Conservation (phyloP, 2,888 invertebrate genomes). For the Ormia ochracea region DNA sequence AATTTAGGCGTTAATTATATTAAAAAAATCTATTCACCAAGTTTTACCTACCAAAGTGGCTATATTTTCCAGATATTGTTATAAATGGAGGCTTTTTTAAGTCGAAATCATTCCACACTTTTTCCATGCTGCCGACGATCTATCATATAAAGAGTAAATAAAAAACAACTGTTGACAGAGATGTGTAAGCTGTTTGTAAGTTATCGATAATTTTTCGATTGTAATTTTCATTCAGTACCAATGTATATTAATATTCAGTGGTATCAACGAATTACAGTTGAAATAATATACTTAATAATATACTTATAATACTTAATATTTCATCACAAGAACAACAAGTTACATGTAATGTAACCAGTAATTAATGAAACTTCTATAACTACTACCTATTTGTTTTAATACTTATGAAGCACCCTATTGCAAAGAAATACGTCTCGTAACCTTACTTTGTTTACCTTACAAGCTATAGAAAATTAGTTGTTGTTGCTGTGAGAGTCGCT, state of each 20-base stretch:
- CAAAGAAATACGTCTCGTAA: background rate
- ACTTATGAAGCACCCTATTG: background rate
- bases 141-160: constrained; percentile 5
- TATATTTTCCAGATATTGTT: constrained; percentile 66
- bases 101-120: constrained; percentile 72
- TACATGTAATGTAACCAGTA: too few species aligned
- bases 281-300: too few species aligned
- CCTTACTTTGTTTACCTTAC: background rate
- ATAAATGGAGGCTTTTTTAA: constrained; percentile 72
- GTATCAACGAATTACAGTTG: too few species aligned
- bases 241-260: too few species aligned
- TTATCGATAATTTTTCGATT: background rate
- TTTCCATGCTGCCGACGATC: constrained; percentile 68
- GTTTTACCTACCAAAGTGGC: constrained; percentile 66
- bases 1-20: background rate
- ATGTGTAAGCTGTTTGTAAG: background rate
- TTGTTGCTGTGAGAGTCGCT: background rate
- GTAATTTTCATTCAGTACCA: too few species aligned
- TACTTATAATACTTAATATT: too few species aligned
- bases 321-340: too few species aligned
- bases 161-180: background rate
- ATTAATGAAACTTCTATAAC: too few species aligned
- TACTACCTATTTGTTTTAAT: background rate
- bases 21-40: background rate
- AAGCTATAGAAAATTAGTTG: background rate